A percentile compares a stretch with the other conserved stretches of the same genome.
Conservation (phyloP, 2,797 vertebrate species). For the Chaenodraco wilsoni region DNA sequence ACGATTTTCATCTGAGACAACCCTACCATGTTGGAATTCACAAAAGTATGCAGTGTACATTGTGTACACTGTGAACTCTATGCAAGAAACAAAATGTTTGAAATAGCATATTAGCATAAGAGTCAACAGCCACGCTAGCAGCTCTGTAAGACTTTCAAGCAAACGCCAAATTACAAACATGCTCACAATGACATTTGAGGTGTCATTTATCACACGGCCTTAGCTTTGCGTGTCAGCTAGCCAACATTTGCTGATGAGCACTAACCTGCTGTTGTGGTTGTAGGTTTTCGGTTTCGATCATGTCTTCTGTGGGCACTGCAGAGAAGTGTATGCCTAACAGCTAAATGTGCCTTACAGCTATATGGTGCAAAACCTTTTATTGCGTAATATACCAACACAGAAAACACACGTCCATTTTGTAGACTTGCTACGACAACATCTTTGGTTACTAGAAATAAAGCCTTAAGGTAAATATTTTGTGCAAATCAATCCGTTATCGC, state of each 20-base stretch:
- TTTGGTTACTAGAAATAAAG: not conserved
- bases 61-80: no score
- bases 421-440: not conserved
- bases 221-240: not conserved
- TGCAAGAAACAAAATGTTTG: no score
- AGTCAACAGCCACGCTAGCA: not conserved
- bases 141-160: no score
- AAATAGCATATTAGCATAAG: no score
- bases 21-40: no score
- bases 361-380: not conserved
- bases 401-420: not conserved
- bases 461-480: not conserved
- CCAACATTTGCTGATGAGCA: not conserved
- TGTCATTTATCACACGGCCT: not conserved
- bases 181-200: not conserved
- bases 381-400: not conserved
- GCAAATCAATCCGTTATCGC: not conserved
- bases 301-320: not conserved
- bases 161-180: not conserved
- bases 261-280: not conserved
- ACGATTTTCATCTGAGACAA: no score
- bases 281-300: not conserved
- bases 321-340: not conserved
- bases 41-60: no score
- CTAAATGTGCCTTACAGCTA: not conserved